These are phyloP conservation scores for Phyllotis vaccarum DNA, from an alignment of 2,797 vertebrate species.

Conservation along the genomic window DNA sequence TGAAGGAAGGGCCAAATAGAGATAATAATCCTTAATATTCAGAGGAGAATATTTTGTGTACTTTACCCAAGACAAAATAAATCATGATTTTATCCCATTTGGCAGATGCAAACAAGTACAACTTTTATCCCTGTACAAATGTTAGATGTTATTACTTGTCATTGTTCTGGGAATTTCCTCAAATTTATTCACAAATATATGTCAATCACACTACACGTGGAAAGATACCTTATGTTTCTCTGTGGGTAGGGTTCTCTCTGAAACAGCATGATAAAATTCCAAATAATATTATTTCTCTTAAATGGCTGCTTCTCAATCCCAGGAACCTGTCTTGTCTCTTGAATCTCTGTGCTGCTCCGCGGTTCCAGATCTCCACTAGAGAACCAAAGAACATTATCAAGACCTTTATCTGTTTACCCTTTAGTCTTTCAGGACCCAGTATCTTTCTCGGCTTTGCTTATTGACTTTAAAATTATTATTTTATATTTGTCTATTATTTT, in stretches of 20 bases:
- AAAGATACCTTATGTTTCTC: fast-evolving
- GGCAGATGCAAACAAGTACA: fast-evolving
- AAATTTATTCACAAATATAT: not conserved
- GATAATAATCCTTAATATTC: not conserved
- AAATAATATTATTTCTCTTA: not conserved
- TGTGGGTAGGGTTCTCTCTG: not conserved
- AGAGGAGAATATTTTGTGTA: not conserved
- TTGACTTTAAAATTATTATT: not conserved
- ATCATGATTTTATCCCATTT: not conserved
- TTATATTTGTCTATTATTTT: not conserved
- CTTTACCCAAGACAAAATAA: not conserved
- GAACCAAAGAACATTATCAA: not conserved
- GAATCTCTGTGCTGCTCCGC: not conserved
- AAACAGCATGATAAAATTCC: not conserved
- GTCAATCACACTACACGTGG: not conserved
- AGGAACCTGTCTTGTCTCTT: not conserved
- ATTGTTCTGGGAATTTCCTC: not conserved
- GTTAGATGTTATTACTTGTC: not conserved
- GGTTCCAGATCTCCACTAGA: not conserved
- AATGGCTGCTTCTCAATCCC: not conserved
- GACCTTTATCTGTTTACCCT: not conserved
- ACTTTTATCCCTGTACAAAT: not conserved
- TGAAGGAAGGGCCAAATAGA: not conserved
- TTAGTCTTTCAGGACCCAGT: not conserved
- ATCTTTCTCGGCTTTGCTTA: not conserved